Evolutionary conservation across 2,888 invertebrate species (phyloP), one percentile per base, ranked within the genome.

Genomic region (Caenorhabditis auriculariae): DNA sequence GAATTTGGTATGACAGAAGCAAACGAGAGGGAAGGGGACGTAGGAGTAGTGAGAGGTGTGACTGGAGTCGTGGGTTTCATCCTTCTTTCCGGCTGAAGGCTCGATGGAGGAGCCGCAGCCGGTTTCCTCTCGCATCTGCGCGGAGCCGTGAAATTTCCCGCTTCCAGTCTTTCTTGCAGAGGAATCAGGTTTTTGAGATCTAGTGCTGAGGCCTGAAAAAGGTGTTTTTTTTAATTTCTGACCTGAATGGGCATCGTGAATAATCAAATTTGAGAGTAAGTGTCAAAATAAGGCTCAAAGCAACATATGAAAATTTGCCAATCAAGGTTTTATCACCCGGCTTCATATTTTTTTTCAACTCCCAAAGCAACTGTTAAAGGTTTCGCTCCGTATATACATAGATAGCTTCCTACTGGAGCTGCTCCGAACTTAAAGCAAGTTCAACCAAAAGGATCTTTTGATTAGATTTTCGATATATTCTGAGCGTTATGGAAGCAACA

Each of bases 341-440:
- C n/a, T n/a, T n/a, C 9, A 32, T n/a, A 12, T 32, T 32, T 32
- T 32, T 32, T 32, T n/a, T 9, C 9, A 32, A 32, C 35, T 32
- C n/a, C 35, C 35, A 32, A 32, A n/a, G 9, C 35, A 9, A 6
- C 57, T 52, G 57, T 62, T 28, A 21, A 58, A 42, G 28, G 24
- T 44, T 19, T n/a, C n/a, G n/a, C n/a, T n/a, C n/a, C n/a, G n/a
- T n/a, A n/a, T n/a, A n/a, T n/a, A n/a, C n/a, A n/a, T n/a, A n/a
- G n/a, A n/a, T n/a, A n/a, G n/a, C n/a, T n/a, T n/a, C n/a, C n/a
- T n/a, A n/a, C n/a, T n/a, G n/a, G n/a, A n/a, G n/a, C n/a, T n/a
- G n/a, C n/a, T n/a, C n/a, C n/a, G n/a, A n/a, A n/a, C n/a, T n/a
- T n/a, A n/a, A n/a, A n/a, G n/a, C n/a, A n/a, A n/a, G n/a, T n/a